A percentile compares a stretch with the other conserved stretches of the same genome.
Conservation (phyloP, 2,113 vertebrate genomes). For the Menidia beryllina region DNA sequence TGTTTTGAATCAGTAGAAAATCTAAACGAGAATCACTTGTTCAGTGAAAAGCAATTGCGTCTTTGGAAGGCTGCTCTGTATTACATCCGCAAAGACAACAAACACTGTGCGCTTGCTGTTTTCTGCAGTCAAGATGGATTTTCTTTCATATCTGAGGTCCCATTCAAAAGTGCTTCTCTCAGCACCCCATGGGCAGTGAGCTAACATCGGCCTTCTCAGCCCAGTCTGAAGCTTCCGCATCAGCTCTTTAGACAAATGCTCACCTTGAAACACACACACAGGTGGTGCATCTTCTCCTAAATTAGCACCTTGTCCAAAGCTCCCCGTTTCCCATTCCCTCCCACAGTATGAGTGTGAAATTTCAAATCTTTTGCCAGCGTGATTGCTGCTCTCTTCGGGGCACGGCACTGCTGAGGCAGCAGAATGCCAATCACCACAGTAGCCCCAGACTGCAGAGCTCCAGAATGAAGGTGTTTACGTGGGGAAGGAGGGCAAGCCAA, state of each 20-base stretch:
- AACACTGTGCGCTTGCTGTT: conserved; percentile 44
- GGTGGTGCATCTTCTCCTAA: conserved; percentile 62
- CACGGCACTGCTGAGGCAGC: conserved; percentile 66
- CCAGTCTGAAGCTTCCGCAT: conserved; percentile 55
- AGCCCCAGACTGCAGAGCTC: conserved; percentile 43
- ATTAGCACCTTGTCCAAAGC: conserved; percentile 73
- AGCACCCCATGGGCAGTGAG: conserved; percentile 43
- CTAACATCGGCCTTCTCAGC: conserved; percentile 22
- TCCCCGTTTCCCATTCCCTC: conserved; percentile 44
- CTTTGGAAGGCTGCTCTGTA: conserved; percentile 23
- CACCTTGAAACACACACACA: conserved; percentile 44
- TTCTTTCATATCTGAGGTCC: conserved; percentile 45
- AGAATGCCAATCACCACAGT: conserved; percentile 69
- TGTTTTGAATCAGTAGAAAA: conserved; percentile 17
- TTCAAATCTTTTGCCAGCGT: conserved; percentile 44
- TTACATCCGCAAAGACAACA: conserved; percentile 36
- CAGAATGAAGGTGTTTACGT: conserved; percentile 32
- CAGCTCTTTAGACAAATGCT: conserved; percentile 58
- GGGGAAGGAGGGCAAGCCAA: conserved; percentile 51
- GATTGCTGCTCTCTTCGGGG: conserved; percentile 49
- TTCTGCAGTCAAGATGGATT: conserved; percentile 48
- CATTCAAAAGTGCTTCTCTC: conserved; percentile 53
- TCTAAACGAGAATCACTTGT: conserved; percentile 1
- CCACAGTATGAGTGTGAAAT: conserved; percentile 58
- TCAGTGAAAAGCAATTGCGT: conserved; percentile 7